A percentile compares a stretch with the other conserved stretches of the same genome.
Conservation (phyloP, 30 jellyfish, hydroid and myxozoan species). For the Turritopsis rubra region DNA sequence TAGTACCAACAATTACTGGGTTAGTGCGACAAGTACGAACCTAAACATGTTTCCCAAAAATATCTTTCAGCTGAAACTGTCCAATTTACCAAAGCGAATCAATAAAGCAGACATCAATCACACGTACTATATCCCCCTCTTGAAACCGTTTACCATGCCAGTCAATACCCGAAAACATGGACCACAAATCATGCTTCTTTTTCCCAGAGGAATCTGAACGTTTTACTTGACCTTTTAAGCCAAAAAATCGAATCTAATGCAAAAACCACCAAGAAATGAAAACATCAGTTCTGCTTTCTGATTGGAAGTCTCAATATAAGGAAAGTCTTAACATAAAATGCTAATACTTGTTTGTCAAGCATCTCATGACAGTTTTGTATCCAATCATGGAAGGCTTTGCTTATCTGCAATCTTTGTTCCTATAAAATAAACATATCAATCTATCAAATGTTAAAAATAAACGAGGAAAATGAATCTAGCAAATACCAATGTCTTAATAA, state of each 20-base stretch:
- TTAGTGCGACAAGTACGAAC: conserved; percentile 36
- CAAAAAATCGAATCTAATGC: conserved; percentile 45
- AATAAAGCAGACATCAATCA: neutral
- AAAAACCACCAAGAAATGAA: no score
- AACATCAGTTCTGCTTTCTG: no score
- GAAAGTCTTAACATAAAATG: no score
- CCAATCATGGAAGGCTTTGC: conserved; percentile 55
- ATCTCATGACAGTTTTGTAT: conserved; percentile 38
- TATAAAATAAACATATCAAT: neutral
- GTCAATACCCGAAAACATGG: conserved; percentile 41
- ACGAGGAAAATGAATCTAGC: no score
- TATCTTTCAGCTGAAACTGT: neutral
- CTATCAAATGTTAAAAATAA: no score
- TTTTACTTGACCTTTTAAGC: conserved; percentile 28
- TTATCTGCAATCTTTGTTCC: conserved; percentile 53
- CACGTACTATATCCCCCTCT: conserved; percentile 50
- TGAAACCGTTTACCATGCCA: conserved; percentile 50
- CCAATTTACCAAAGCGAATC: neutral
- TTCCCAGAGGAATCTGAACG: conserved; percentile 25
- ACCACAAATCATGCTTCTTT: conserved; percentile 27
- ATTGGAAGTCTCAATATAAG: no score
- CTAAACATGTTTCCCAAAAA: conserved; percentile 1
- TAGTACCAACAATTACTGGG: conserved; percentile 42
- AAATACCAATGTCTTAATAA: no score
- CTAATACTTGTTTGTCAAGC: conserved; percentile 60